Evolutionary conservation across 1,140 invertebrate species (phyloP).

Genomic region (Ceratosolen solmsi): DNA sequence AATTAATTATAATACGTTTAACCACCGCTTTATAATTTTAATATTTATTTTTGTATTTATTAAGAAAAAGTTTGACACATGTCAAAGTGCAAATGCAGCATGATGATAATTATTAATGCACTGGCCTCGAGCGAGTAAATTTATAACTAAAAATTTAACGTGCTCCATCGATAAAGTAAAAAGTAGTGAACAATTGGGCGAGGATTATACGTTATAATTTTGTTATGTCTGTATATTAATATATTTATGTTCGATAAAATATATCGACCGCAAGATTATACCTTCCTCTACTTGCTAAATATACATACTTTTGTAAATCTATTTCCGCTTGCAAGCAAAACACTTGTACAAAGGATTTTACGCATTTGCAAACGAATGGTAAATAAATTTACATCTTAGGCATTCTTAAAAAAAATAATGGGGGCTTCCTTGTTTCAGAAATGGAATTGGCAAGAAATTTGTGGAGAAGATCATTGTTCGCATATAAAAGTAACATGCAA

Average conservation of each 20-base stretch:
- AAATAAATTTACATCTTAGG: background rate
- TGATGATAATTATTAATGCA: too few relatives aligned
- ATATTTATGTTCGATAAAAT: background rate
- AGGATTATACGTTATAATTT: background rate
- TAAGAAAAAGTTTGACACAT: too few relatives aligned
- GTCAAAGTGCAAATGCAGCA: too few relatives aligned
- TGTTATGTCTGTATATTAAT: background rate
- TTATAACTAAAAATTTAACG: background rate
- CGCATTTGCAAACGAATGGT: constrained; percentile 28
- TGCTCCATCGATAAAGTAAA: constrained; percentile 2
- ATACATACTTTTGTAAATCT: background rate
- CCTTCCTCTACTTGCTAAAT: background rate
- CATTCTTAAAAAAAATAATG: background rate
- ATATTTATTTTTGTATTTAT: too few relatives aligned
- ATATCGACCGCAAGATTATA: background rate
- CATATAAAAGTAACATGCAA: constrained; percentile 61
- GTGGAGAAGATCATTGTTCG: constrained; percentile 62
- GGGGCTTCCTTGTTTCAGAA: constrained; percentile 28
- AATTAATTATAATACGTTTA: too few relatives aligned
- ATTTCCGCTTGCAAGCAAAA: too few relatives aligned
- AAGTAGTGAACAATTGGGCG: background rate
- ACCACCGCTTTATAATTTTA: too few relatives aligned
- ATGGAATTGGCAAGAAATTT: constrained; percentile 67
- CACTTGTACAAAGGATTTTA: background rate
- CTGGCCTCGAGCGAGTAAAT: background rate